Base-by-base conservation (phyloP, 2,888 invertebrate species). In the Megalurothrips usitatus region DNA sequence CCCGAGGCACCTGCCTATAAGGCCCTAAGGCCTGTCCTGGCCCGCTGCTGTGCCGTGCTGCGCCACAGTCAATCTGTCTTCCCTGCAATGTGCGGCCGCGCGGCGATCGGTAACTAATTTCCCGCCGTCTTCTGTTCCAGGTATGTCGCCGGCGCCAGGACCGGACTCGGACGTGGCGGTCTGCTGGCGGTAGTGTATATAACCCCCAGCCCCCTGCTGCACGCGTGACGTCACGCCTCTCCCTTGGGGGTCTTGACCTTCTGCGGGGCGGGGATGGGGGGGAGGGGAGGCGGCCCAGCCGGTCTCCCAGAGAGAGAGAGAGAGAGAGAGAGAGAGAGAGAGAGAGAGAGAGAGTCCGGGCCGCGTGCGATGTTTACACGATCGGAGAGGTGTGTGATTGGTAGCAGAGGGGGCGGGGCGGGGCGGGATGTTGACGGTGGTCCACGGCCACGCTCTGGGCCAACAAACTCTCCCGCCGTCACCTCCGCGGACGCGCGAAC, bases 381-480 rank as follows among this genome's bases (percentile, higher is more conserved):
- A 75, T 75, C 68, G 23, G 68, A 75, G 23, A 75, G 68, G 68
- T 75, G 68, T n/a, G 26, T 11, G 26, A 75, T 26, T 75, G 68
- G 68, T 12, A 75, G 68, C n/a, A 12, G 68, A 12, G 12, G 68
- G 23, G 26, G 26, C 10, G 12, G 52, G 52, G 52, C 49, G 49
- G 49, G 49, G 49, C 49, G 49, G 14, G 49, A n/a, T n/a, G n/a
- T 43, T 43, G 3, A 43, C 6, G n/a, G n/a, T n/a, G n/a, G 34
- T 52, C 10, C 52, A 52, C 63, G 63, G 23, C 68, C 68, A 9
- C 23, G 68, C 68, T 23, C 68, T 10, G 34, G 34, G 34, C 34
- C 34, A 43, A 43, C 34, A 43, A 43, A 43, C 34, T 43, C 34
- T 2, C 3, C 34, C 34, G 34, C 34, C 34, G 34, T 43, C 3